phyloP scores from a whole-genome alignment of 2,888 invertebrate genomes.

The Acleris sparsana region DNA sequence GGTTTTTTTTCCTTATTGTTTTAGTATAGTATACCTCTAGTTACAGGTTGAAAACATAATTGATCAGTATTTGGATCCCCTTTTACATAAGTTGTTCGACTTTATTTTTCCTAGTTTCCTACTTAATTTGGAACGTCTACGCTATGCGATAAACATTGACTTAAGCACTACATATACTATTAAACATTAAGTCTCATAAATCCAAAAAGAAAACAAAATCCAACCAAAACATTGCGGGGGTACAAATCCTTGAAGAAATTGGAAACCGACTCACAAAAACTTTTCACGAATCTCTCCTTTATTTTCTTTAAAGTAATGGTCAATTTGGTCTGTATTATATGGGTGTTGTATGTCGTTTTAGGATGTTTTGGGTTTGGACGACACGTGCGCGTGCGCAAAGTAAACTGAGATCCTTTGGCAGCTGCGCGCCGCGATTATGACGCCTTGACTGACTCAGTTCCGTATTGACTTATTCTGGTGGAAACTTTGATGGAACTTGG shows the following conservation, averaged over 20 bases:
- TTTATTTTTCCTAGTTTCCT: no score
- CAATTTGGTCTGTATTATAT: conserved; percentile 40
- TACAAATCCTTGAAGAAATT: conserved; percentile 42
- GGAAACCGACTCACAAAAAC: conserved; percentile 39
- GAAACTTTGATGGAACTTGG: conserved; percentile 13
- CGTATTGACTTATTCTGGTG: conserved; percentile 23
- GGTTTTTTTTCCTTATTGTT: no score
- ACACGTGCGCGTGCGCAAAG: conserved; percentile 79
- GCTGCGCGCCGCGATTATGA: conserved; percentile 68
- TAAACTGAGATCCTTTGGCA: conserved; percentile 81
- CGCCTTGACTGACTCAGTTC: conserved; percentile 66
- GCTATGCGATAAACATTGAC: not conserved
- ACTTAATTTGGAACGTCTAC: no score
- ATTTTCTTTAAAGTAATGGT: conserved; percentile 36
- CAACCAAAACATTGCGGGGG: conserved; percentile 38
- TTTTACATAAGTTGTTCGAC: no score
- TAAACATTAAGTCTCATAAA: conserved; percentile 24
- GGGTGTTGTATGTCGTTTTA: conserved; percentile 56
- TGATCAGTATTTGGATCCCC: no score
- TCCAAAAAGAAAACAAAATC: conserved; percentile 37
- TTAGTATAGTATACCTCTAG: no score
- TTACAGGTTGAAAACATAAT: no score
- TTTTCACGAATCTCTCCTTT: conserved; percentile 39
- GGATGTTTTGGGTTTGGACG: conserved; percentile 37
- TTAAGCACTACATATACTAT: conserved; percentile 3